Base-by-base conservation (phyloP, 2,888 invertebrate genomes). In the Xestia rhomboidea region DNA sequence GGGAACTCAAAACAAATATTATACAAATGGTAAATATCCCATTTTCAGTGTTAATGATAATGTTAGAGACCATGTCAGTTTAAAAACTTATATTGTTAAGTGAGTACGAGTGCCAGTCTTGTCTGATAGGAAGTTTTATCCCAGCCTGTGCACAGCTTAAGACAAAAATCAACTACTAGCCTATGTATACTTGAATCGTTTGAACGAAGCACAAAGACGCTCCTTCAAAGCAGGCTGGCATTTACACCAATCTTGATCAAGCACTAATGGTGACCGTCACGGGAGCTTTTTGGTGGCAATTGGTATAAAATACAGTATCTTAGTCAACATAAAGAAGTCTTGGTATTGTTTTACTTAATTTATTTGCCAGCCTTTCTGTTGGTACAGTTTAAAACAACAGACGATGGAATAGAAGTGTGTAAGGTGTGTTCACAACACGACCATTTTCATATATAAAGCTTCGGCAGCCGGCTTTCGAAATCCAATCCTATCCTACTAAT, bases 201-300 rank as follows among this genome's bases (percentile, higher is more conserved):
- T 78, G 89, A 94, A 93, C 91, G 89, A 86, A 82, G 91, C 93
- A 90, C 78, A 81, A 90, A 92, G 93, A 93, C 93, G 92, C 93
- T 87, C 93, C 93, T 88, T 92, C 92, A 91, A 93, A 92, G 88
- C 84, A 60, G 88, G 90, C 89, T 91, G 92, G 91, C 92, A 92
- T 90, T 93, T 91, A 88, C 85, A 88, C 90, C 93, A 92, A 95
- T 95, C 95, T 94, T 94, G 95, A 95, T 95, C 89, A 88, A 88
- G 88, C 88, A 73, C 85, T 95, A 95, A 95, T 95, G 94, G 93
- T 90, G 80, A 79, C 82, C 86, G 95, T 95, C 95, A 95, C 95
- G 95, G 93, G 92, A 95, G 91, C 90, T 89, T 89, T 90, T 90
- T 89, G 86, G 88, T 81, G 68, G 46, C 80, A 82, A 86, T 82